Conservation (phyloP, 2,113 vertebrate genomes). For the Saccopteryx bilineata region DNA sequence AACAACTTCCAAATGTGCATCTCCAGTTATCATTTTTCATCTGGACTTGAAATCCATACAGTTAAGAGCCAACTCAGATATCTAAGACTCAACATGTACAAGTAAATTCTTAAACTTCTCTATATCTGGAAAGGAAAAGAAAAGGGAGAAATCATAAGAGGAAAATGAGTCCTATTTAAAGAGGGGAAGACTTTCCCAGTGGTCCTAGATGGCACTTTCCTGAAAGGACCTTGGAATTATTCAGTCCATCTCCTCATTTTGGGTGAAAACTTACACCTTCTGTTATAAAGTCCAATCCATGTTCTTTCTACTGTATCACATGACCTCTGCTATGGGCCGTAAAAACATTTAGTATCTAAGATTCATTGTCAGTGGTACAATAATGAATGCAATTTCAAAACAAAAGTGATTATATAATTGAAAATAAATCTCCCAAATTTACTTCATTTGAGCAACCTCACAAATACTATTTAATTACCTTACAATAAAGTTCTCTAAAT, state of each 20-base stretch:
- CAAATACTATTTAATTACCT: background rate
- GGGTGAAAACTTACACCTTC: background rate
- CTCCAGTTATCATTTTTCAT: conserved; percentile 50
- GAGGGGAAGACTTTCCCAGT: background rate
- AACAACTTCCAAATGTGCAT: conserved; percentile 6
- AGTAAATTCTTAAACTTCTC: background rate
- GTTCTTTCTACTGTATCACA: background rate
- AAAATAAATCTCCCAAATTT: conserved; percentile 47
- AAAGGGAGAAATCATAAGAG: background rate
- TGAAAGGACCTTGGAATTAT: background rate
- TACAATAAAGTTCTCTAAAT: conserved; percentile 1
- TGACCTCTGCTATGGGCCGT: background rate
- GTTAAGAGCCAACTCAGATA: conserved; percentile 16
- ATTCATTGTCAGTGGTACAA: conserved; percentile 30
- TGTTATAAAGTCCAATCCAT: background rate
- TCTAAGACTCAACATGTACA: background rate
- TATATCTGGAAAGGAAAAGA: background rate
- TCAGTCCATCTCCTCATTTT: background rate
- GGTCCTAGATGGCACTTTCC: background rate
- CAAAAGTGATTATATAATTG: background rate
- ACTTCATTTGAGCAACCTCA: background rate
- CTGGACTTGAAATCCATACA: background rate
- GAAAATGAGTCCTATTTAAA: background rate
- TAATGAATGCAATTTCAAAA: conserved; percentile 37
- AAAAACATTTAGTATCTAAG: conserved; percentile 1